A percentile compares a stretch with the other conserved stretches of the same genome.
Evolutionary conservation across 2,113 vertebrate genomes (phyloP).

Genomic region (Oostethus manadensis): DNA sequence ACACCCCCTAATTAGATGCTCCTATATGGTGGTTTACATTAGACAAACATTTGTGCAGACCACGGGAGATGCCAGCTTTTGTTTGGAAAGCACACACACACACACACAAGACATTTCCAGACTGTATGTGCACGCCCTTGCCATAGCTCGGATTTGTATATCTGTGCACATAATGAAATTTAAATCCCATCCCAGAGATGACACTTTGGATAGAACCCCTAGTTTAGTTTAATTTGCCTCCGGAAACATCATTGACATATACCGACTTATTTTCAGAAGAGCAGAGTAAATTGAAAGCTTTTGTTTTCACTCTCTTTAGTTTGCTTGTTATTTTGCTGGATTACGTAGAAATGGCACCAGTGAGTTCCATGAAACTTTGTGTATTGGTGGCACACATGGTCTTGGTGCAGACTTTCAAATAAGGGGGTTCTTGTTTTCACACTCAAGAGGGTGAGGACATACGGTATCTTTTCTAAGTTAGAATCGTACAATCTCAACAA

Average conservation of each 20-base stretch:
- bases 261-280: constrained; percentile 66
- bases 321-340: background rate
- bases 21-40: constrained; percentile 69
- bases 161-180: constrained; percentile 70
- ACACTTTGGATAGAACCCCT: constrained; percentile 55
- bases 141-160: constrained; percentile 61
- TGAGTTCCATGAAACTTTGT: too few relatives aligned
- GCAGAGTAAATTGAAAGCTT: constrained; percentile 11
- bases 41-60: constrained; percentile 72
- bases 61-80: constrained; percentile 71
- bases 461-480: too few relatives aligned
- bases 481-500: too few relatives aligned
- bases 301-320: background rate
- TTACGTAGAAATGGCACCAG: background rate
- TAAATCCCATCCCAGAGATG: constrained; percentile 67
- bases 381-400: too few relatives aligned
- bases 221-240: constrained; percentile 62
- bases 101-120: constrained; percentile 49
- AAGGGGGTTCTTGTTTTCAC: too few relatives aligned
- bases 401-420: too few relatives aligned
- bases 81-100: constrained; percentile 56
- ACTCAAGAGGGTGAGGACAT: too few relatives aligned
- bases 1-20: constrained; percentile 71
- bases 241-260: constrained; percentile 61
- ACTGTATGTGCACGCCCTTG: constrained; percentile 71